phyloP scores from a whole-genome alignment of 2,888 invertebrate genomes.

The Andrena fulva region DNA sequence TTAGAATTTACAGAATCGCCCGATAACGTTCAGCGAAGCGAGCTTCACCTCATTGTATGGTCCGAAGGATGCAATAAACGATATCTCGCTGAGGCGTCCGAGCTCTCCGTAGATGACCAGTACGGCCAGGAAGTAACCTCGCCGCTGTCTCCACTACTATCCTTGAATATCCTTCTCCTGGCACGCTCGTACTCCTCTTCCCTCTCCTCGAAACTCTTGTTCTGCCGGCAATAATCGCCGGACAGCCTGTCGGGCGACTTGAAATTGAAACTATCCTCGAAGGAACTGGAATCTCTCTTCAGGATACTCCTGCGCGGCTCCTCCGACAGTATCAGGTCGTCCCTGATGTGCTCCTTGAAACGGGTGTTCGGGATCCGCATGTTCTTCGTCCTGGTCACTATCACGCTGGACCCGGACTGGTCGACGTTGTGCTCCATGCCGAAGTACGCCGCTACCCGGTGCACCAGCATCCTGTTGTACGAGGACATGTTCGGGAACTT shows the following conservation, averaged over 20 bases:
- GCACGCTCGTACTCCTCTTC: constrained; percentile 96
- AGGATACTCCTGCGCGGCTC: constrained; percentile 92
- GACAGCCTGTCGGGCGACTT: constrained; percentile 88
- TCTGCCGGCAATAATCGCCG: constrained; percentile 88
- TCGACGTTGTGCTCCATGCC: constrained; percentile 98
- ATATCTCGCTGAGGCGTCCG: constrained; percentile 80
- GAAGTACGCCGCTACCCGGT: constrained; percentile 96
- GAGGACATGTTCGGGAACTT: constrained; percentile 97
- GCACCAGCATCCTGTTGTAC: constrained; percentile 98
- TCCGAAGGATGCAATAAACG: constrained; percentile 81
- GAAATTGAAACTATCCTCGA: constrained; percentile 88
- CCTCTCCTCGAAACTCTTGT: constrained; percentile 96
- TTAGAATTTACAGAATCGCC: not conserved
- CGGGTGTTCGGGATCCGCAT: constrained; percentile 90
- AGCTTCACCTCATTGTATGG: constrained; percentile 77
- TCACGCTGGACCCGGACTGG: constrained; percentile 91
- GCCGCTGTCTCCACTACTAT: constrained; percentile 80
- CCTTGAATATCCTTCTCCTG: constrained; percentile 93
- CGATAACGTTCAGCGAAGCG: not conserved
- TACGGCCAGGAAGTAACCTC: constrained; percentile 82
- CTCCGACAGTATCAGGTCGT: constrained; percentile 88
- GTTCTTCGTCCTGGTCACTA: constrained; percentile 92
- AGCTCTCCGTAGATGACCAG: constrained; percentile 83
- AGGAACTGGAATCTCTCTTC: constrained; percentile 92
- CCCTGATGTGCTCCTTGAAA: constrained; percentile 90